Evolutionary conservation across 2,113 vertebrate genomes (phyloP).

Genomic region (Rousettus leschenaultii): DNA sequence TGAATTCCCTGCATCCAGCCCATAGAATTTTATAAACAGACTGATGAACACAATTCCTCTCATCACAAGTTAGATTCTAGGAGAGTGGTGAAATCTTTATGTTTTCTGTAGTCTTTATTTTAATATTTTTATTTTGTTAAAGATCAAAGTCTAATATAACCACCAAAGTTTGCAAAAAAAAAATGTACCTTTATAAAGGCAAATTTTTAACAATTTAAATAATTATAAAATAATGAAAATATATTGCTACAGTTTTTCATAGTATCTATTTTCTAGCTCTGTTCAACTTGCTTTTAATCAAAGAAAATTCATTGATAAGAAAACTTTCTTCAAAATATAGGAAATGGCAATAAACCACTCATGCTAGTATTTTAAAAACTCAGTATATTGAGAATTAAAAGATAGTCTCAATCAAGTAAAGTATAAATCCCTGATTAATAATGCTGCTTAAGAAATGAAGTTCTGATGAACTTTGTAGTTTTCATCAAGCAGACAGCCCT

Average conservation of each 20-base stretch:
- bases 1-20: neutral
- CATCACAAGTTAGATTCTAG: neutral
- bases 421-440: neutral
- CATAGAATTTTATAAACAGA: neutral
- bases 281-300: slow-evolving; percentile 10
- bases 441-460: neutral
- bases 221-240: neutral
- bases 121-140: slow-evolving; percentile 13
- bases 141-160: neutral
- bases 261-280: neutral
- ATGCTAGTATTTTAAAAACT: neutral
- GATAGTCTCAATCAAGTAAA: neutral
- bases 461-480: neutral
- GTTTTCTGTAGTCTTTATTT: neutral
- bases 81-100: neutral
- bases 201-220: neutral
- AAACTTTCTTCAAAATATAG: neutral
- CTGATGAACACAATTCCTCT: neutral
- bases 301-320: neutral
- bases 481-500: neutral
- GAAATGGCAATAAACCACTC: neutral
- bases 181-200: neutral
- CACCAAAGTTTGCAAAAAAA: neutral
- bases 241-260: neutral
- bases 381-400: neutral